Base-by-base conservation (phyloP, 2,888 invertebrate species). In the Caenorhabditis wallacei region DNA sequence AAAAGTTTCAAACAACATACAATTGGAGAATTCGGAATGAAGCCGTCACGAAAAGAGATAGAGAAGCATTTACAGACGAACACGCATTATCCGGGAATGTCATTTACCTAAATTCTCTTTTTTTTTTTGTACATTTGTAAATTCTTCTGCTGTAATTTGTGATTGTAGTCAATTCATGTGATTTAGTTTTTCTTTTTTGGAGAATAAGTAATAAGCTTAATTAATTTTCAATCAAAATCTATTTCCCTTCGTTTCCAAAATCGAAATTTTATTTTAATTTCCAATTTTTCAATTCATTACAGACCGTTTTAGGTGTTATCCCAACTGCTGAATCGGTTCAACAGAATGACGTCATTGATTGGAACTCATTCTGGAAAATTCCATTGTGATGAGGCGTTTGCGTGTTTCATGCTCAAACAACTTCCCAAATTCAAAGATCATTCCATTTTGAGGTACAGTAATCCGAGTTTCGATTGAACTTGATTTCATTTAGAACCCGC, bases 371-470 rank as follows among this genome's bases (percentile, higher is more conserved):
- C 95, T 93, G 97, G 97, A 0, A 88, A 87, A 0, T 97, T 97
- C 92, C 97, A 97, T 93, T 97, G 96, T 91, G 97, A 98, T 92
- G 97, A 98, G 93, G 96, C 95, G 0, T 93, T 98, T n/a, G 98
- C 97, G 0, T 97, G 97, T 92, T 96, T 94, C 91, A 95, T 99
- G 95, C 94, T 99, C 20, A 95, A 95, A 91, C 94, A 94, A 64
- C 93, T 98, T 4, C 95, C 96, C 0, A 94, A 95, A 87, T 97
- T 95, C 92, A 94, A 95, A 89, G 94, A 96, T 93, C 96, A 97
- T 0, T 69, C 51, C 8, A 46, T 85, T 68, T 69, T 72, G 35
- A 56, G 61, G 61, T 71, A 22, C 5, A n/a, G n/a, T n/a, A n/a
- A n/a, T n/a, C n/a, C n/a, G n/a, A 43, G 3, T 26, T 26, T 37